Evolutionary conservation across 2,113 vertebrate species (phyloP), one percentile per base, ranked within the genome.

Genomic region (Bucco capensis): DNA sequence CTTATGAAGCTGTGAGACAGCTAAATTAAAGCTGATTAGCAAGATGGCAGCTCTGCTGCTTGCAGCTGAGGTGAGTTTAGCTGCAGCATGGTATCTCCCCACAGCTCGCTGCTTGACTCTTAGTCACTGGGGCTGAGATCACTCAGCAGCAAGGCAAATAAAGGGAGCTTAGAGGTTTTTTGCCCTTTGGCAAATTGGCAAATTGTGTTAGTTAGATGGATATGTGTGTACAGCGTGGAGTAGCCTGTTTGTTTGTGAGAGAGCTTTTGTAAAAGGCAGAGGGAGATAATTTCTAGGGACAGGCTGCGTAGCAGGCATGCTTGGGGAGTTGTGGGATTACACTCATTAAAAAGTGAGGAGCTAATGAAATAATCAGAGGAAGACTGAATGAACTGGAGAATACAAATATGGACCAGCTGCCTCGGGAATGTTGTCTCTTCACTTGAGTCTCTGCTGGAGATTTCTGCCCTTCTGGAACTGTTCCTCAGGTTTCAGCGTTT

Each of bases 161-260:
- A 97, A 97, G 93, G 93, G 42, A 97, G 92, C 97, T 97, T 94
- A 96, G 94, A 96, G 92, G 92, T 95, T 95, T 95, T 97, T 97
- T 97, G 97, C 98, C 98, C 98, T 97, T 98, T 98, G 98, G 98
- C 98, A 97, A 98, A 98, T 98, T 98, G 98, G 98, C 98, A 98
- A 98, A 98, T 98, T 97, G 97, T 97, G 96, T 98, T 98, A 97
- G 98, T 97, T 98, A 98, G 97, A 96, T 96, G 97, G 95, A 28
- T 98, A 97, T 96, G 98, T 95, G 97, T 97, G 97, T 98, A 97
- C 96, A 97, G 97, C 95, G 88, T 93, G 96, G 97, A 98, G 98
- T 96, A 96, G 97, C 96, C 58, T 98, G 98, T 98, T 98, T 98
- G 98, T 98, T 98, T 98, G 98, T 97, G 97, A 98, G 97, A 96